Percentiles rank a stretch among this genome's conserved stretches.
Conservation (phyloP, 2,888 invertebrate species). For the Isotomurus palustris region DNA sequence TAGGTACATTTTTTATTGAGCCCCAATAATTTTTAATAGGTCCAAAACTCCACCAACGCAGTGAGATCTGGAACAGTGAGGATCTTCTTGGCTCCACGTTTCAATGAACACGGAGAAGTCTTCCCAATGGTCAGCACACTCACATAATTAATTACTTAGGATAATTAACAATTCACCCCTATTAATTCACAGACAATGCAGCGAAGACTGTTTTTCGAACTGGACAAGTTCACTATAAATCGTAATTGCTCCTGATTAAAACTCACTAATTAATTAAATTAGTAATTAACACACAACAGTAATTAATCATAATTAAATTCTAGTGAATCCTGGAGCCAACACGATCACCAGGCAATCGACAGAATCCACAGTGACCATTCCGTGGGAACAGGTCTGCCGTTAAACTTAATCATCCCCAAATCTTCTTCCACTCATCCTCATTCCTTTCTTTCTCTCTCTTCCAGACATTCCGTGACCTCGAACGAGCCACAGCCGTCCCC, state of each 20-base stretch:
- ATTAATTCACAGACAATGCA: slow-evolving; percentile 54
- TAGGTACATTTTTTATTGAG: background rate
- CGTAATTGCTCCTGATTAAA: slow-evolving; percentile 51
- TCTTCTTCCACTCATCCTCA: too few relatives aligned
- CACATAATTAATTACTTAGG: too few relatives aligned
- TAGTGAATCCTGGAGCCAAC: slow-evolving; percentile 59
- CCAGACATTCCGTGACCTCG: slow-evolving; percentile 63
- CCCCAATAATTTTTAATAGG: slow-evolving; percentile 33
- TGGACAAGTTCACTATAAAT: slow-evolving; percentile 64
- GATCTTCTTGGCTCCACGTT: slow-evolving; percentile 64
- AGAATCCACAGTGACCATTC: slow-evolving; percentile 75
- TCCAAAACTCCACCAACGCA: slow-evolving; percentile 49
- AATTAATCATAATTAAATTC: slow-evolving; percentile 12
- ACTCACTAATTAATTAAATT: background rate
- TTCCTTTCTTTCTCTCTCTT: too few relatives aligned
- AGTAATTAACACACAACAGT: too few relatives aligned
- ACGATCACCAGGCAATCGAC: slow-evolving; percentile 62
- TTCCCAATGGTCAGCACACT: slow-evolving; percentile 54
- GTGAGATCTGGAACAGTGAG: slow-evolving; percentile 61
- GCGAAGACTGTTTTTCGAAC: slow-evolving; percentile 63
- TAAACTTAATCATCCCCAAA: slow-evolving; percentile 72
- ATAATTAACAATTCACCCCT: background rate
- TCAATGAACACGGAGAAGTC: slow-evolving; percentile 61
- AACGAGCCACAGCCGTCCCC: slow-evolving; percentile 58
- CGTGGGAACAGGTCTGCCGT: slow-evolving; percentile 72